A percentile compares a stretch with the other conserved stretches of the same genome.
These are phyloP conservation scores for Netelia fuscicornis DNA, from an alignment of 2,888 invertebrate species.

Conservation along the genomic window DNA sequence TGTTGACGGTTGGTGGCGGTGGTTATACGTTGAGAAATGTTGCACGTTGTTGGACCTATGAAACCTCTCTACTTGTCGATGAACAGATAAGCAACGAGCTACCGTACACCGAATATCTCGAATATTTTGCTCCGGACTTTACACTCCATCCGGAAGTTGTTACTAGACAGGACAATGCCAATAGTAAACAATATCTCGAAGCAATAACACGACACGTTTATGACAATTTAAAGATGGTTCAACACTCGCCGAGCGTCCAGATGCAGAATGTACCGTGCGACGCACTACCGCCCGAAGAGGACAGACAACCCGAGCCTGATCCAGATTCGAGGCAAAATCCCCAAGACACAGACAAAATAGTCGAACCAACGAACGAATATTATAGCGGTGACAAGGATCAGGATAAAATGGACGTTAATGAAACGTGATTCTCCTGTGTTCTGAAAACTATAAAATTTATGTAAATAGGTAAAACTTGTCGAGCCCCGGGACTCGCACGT, in stretches of 20 bases:
- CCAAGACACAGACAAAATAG: slow-evolving; percentile 92
- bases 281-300: slow-evolving; percentile 90
- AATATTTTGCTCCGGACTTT: slow-evolving; percentile 99
- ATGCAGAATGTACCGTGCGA: slow-evolving; percentile 98
- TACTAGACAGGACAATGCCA: slow-evolving; percentile 95
- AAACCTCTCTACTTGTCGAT: slow-evolving; percentile 97
- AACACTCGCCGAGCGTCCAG: slow-evolving; percentile 98
- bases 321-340: slow-evolving; percentile 92
- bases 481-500: too few species aligned
- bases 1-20: slow-evolving; percentile 94
- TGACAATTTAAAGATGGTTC: slow-evolving; percentile 97
- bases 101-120: slow-evolving; percentile 97
- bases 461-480: neutral
- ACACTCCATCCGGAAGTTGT: slow-evolving; percentile 97
- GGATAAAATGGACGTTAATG: slow-evolving; percentile 89
- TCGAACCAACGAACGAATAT: slow-evolving; percentile 95
- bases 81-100: slow-evolving; percentile 97
- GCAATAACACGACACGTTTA: slow-evolving; percentile 95
- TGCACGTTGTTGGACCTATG: slow-evolving; percentile 99
- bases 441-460: neutral
- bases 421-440: slow-evolving; percentile 77
- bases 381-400: slow-evolving; percentile 96
- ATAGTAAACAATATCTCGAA: slow-evolving; percentile 97
- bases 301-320: slow-evolving; percentile 91
- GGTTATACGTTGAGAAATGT: slow-evolving; percentile 98